A percentile compares a stretch with the other conserved stretches of the same genome.
phyloP scores from a whole-genome alignment of 2,113 vertebrate genomes.

The Eudyptes chrysolophus region DNA sequence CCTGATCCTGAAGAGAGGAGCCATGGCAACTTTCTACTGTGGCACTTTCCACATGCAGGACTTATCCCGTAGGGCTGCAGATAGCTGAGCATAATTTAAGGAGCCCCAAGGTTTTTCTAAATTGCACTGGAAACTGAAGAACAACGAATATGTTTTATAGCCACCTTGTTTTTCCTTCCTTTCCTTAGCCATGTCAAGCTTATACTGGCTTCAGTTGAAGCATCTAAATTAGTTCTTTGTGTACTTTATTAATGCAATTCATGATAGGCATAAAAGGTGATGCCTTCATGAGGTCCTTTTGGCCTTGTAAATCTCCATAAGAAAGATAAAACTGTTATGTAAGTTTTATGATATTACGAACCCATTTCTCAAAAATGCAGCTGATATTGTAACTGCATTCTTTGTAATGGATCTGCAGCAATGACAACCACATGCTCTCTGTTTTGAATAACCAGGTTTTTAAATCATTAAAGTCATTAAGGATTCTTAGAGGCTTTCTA shows the following conservation, averaged over 20 bases:
- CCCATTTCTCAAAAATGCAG: not conserved
- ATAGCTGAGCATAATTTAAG: not conserved
- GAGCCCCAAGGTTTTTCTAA: not conserved
- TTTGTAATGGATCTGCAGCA: conserved; percentile 3
- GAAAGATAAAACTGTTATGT: not conserved
- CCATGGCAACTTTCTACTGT: not conserved
- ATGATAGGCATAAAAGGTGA: not conserved
- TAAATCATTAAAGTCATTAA: conserved; percentile 38
- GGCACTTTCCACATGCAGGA: not conserved
- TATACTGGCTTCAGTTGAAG: not conserved
- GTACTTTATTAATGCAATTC: not conserved
- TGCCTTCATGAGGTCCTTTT: not conserved
- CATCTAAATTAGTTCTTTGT: not conserved
- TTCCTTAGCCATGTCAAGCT: not conserved
- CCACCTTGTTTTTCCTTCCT: not conserved
- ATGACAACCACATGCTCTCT: not conserved
- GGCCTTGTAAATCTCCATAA: not conserved
- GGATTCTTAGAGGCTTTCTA: not conserved
- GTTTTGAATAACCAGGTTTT: conserved; percentile 13
- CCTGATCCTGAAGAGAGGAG: not conserved
- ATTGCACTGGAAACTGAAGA: not conserved
- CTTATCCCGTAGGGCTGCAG: not conserved
- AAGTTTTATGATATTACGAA: not conserved
- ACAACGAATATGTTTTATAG: conserved; percentile 3
- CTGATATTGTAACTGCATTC: not conserved